Percentiles rank a stretch among this genome's conserved stretches.
phyloP scores from a whole-genome alignment of 2,888 invertebrate species.

The Ormyrus rosae region DNA sequence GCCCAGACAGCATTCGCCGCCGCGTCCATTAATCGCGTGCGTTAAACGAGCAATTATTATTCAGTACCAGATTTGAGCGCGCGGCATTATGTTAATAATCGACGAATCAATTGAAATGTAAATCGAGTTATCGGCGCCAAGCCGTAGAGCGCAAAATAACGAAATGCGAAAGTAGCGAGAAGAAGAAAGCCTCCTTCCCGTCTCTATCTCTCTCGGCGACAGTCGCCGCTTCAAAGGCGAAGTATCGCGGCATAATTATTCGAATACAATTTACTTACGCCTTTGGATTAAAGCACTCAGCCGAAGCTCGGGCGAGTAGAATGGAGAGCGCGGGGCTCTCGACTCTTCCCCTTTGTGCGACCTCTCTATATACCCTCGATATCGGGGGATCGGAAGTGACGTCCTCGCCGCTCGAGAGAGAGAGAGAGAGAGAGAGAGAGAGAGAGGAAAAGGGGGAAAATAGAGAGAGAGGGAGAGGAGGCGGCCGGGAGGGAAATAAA shows the following conservation, averaged over 20 bases:
- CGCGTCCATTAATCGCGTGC: constrained; percentile 24
- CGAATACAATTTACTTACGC: constrained; percentile 52
- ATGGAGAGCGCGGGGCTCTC: background rate
- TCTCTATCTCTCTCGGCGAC: too few relatives aligned
- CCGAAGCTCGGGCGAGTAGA: constrained; percentile 24
- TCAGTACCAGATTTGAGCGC: background rate
- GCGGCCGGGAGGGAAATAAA: background rate
- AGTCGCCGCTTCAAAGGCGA: constrained; percentile 47
- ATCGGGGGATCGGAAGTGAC: constrained; percentile 54
- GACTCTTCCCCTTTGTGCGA: constrained; percentile 33
- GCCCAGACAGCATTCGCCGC: too few relatives aligned
- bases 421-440: constrained; percentile 52
- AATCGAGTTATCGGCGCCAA: constrained; percentile 29
- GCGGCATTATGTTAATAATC: constrained; percentile 31
- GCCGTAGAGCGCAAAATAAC: constrained; percentile 14
- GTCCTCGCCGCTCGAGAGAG: constrained; percentile 32
- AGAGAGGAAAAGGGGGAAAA: constrained; percentile 32
- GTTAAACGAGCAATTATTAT: constrained; percentile 20
- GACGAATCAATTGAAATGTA: constrained; percentile 39
- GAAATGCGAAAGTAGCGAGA: constrained; percentile 15
- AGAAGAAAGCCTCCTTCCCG: background rate
- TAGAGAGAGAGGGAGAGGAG: constrained; percentile 37
- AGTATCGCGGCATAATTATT: constrained; percentile 53
- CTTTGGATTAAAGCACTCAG: constrained; percentile 56
- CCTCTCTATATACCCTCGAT: constrained; percentile 25